Base-by-base conservation (phyloP, 2,888 invertebrate genomes). In the Meghimatium bilineatum region DNA sequence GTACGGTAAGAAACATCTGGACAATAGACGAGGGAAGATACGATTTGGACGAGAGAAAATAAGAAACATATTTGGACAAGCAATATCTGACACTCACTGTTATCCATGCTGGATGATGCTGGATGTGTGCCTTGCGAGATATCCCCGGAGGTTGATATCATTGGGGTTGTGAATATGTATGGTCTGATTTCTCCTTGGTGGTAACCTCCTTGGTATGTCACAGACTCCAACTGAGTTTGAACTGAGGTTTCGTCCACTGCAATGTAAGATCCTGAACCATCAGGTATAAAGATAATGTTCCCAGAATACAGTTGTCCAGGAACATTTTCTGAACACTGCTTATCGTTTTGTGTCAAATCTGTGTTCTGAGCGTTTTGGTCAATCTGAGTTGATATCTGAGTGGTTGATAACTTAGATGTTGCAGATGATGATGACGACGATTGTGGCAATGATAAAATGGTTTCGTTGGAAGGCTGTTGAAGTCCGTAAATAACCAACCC, bases 401-500 rank as follows among this genome's bases (percentile, higher is more conserved):
- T 29, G 26, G 14, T 20, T 20, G 78, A 17, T n/a, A 49, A 44
- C 29, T 49, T 17, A 20, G 81, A 36, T 26, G 38, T 12, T 32
- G 32, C 26, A 3, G 80, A 26, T 34, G 80, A n/a, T 56, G 72
- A 36, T 36, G 80, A 3, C 23, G 52, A 36, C 10, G 34, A n/a
- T 32, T 34, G 44, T 67, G 34, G 29, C 32, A 36, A 32, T 1
- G 66, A 36, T 14, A 32, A n/a, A n/a, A 34, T 1, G 56, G 71
- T 52, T 2, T 71, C 80, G 26, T 34, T 32, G 3, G 23, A 14
- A 26, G 69, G 67, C 44, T 49, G 56, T 26, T 83, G 83, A 10
- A 71, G 78, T 32, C 83, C 83, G 78, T 83, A 83, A 26, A 83
- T 78, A 23, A 83, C 83, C 32, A 83, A 56, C n/a, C 78, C 78